These are phyloP conservation scores for Pycnomerus fuliginosus DNA, from an alignment of 2,888 invertebrate species.

Conservation along the genomic window DNA sequence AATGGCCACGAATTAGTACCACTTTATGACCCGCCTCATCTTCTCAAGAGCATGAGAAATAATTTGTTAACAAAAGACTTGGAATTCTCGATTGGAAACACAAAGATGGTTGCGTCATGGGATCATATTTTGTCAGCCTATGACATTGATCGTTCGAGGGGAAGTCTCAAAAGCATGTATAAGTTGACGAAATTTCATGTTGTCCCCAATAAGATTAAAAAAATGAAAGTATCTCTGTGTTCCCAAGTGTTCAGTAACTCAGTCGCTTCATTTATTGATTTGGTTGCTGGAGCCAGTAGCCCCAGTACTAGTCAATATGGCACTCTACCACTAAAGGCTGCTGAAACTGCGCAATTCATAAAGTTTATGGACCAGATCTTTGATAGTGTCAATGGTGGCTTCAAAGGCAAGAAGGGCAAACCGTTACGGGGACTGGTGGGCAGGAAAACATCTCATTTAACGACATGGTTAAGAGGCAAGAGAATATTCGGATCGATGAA, in stretches of 20 bases:
- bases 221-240: too few relatives aligned
- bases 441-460: neutral
- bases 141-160: conserved; percentile 2
- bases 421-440: neutral
- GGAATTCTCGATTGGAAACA: too few relatives aligned
- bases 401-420: neutral
- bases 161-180: too few relatives aligned
- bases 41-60: conserved; percentile 5
- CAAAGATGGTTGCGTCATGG: too few relatives aligned
- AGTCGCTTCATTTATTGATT: too few relatives aligned
- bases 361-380: neutral
- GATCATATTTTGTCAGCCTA: neutral
- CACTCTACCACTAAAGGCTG: neutral
- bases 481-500: neutral
- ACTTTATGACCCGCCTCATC: conserved; percentile 5
- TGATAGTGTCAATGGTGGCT: neutral
- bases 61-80: too few relatives aligned
- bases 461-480: neutral
- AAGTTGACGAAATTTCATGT: too few relatives aligned
- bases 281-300: too few relatives aligned
- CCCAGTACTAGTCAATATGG: too few relatives aligned
- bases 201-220: too few relatives aligned
- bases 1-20: conserved; percentile 2
- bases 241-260: too few relatives aligned
- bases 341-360: neutral